Evolutionary conservation across 2,888 invertebrate genomes (phyloP).

Genomic region (Brachyptera risi): DNA sequence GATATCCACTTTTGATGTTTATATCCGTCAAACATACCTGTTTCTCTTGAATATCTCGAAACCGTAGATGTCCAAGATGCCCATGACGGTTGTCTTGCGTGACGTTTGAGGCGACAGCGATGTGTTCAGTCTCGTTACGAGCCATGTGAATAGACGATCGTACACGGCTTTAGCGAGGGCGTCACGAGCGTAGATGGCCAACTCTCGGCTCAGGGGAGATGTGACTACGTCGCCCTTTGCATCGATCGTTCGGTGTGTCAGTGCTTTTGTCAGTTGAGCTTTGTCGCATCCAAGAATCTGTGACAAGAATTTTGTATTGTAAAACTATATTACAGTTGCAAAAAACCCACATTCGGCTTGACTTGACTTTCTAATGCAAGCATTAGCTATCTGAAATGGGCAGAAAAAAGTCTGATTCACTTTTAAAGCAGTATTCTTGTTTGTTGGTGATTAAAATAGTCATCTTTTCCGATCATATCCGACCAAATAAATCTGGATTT

Average conservation of each 20-base stretch:
- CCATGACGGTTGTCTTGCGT: conserved; percentile 67
- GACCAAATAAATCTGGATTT: too few species aligned
- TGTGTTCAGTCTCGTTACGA: conserved; percentile 74
- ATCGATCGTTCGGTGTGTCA: conserved; percentile 82
- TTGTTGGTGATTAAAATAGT: too few species aligned
- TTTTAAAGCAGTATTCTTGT: too few species aligned
- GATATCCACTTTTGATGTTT: too few species aligned
- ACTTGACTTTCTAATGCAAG: too few species aligned
- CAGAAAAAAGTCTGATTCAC: too few species aligned
- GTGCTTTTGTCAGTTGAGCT: conserved; percentile 61
- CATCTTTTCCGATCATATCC: too few species aligned
- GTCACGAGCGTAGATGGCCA: conserved; percentile 81
- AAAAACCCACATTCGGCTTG: too few species aligned
- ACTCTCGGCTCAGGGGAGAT: conserved; percentile 74
- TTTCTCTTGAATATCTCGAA: conserved; percentile 91
- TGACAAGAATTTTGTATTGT: conserved; percentile 29
- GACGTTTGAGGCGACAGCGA: conserved; percentile 61
- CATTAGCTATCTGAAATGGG: too few species aligned
- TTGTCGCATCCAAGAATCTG: conserved; percentile 72
- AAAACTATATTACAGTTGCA: too few species aligned
- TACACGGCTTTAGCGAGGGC: conserved; percentile 89
- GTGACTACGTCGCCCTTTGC: conserved; percentile 79
- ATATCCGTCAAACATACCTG: too few species aligned
- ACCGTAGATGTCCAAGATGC: conserved; percentile 90
- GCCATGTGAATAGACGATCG: conserved; percentile 86